Evolutionary conservation across 2,113 vertebrate genomes (phyloP).

Genomic region (Fulmarus glacialis): DNA sequence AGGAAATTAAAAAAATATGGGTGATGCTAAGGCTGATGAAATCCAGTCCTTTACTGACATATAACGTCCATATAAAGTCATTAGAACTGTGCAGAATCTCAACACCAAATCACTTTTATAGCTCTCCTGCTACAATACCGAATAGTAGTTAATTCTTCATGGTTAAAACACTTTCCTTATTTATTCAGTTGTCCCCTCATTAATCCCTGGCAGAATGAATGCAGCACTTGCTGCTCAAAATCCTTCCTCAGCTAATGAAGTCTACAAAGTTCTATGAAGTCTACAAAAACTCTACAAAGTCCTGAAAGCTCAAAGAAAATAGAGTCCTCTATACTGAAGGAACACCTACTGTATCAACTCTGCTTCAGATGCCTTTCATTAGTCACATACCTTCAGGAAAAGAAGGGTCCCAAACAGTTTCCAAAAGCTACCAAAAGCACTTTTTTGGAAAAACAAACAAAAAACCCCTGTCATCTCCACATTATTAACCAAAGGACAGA

Average conservation of each 20-base stretch:
- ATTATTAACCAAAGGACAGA: neutral
- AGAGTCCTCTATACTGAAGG: neutral
- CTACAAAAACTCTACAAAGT: neutral
- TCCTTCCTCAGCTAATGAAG: neutral
- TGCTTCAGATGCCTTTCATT: neutral
- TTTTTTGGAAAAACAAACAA: neutral
- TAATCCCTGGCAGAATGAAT: neutral
- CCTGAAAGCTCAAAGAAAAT: neutral
- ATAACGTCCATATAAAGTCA: neutral
- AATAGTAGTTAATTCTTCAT: neutral
- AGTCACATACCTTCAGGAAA: neutral
- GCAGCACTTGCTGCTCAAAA: neutral
- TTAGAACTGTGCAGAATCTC: neutral
- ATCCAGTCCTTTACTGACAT: neutral
- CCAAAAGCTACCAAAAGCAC: neutral
- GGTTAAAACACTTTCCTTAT: neutral
- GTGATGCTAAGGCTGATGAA: neutral
- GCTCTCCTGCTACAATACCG: neutral
- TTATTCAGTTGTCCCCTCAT: neutral
- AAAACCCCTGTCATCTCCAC: rapidly evolving
- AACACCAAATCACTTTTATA: neutral
- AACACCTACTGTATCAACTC: neutral
- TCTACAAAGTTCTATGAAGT: neutral
- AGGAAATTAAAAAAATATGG: neutral
- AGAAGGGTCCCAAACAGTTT: neutral